Evolutionary conservation across 2,113 vertebrate species (phyloP).

Genomic region (Rattus norvegicus): DNA sequence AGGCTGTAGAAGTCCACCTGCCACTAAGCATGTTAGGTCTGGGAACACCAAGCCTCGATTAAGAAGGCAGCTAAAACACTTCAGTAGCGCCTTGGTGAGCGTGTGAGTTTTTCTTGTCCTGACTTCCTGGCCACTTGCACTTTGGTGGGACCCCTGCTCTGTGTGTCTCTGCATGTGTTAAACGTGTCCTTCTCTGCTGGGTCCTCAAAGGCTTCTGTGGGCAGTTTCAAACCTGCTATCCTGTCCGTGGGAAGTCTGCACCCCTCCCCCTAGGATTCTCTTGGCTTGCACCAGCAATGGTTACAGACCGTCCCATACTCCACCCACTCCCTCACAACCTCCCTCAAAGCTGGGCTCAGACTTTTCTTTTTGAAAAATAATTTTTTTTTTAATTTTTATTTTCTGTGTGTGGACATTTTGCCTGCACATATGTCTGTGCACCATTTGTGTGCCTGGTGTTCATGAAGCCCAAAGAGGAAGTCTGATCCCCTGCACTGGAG

Average conservation of each 20-base stretch:
- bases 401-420: neutral
- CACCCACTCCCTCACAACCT: neutral
- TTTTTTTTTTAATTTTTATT: neutral
- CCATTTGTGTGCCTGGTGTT: neutral
- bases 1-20: neutral
- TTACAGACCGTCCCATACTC: neutral
- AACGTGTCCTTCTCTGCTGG: accelerated
- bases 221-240: too few species aligned
- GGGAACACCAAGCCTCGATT: neutral
- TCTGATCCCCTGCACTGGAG: neutral
- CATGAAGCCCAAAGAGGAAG: neutral
- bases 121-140: neutral
- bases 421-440: neutral
- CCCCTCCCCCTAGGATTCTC: too few species aligned
- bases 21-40: neutral
- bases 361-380: too few species aligned
- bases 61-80: neutral
- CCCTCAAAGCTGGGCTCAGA: neutral
- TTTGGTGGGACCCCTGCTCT: neutral
- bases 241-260: neutral
- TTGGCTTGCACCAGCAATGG: neutral
- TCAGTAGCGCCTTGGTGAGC: neutral
- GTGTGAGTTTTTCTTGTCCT: neutral
- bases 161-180: too few species aligned
- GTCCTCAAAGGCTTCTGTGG: neutral